These are phyloP conservation scores for Dicaeum eximium DNA, from an alignment of 2,113 vertebrate genomes.

Conservation along the genomic window DNA sequence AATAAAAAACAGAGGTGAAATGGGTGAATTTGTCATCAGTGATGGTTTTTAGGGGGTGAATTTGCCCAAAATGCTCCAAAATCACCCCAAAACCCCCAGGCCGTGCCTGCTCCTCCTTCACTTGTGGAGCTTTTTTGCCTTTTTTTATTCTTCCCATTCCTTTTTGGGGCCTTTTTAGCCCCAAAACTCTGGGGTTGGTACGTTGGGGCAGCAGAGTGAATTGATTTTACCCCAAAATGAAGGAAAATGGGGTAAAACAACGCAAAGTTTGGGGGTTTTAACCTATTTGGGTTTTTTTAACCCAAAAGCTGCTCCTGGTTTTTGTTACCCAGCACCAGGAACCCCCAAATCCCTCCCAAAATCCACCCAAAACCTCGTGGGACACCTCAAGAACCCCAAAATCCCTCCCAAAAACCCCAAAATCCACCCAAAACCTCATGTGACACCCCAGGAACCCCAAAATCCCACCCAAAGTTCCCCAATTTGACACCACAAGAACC, in stretches of 20 bases:
- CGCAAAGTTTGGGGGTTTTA: background rate
- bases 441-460: no score
- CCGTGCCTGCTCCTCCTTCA: background rate
- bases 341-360: no score
- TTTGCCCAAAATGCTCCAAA: background rate
- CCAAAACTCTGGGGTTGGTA: background rate
- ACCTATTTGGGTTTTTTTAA: background rate
- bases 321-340: background rate
- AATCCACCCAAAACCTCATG: no score
- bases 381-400: no score
- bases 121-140: background rate
- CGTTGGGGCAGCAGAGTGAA: background rate
- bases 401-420: no score
- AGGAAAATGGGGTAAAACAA: background rate
- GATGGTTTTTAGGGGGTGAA: no score
- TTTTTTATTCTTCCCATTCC: accelerated
- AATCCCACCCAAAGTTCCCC: no score
- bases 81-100: background rate
- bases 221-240: background rate
- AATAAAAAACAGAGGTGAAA: background rate
- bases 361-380: no score
- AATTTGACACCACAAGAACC: no score
- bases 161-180: background rate
- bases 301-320: background rate
- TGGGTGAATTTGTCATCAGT: background rate